Evolutionary conservation across 2,797 vertebrate genomes (phyloP).

Genomic region (Spatula versicolor): DNA sequence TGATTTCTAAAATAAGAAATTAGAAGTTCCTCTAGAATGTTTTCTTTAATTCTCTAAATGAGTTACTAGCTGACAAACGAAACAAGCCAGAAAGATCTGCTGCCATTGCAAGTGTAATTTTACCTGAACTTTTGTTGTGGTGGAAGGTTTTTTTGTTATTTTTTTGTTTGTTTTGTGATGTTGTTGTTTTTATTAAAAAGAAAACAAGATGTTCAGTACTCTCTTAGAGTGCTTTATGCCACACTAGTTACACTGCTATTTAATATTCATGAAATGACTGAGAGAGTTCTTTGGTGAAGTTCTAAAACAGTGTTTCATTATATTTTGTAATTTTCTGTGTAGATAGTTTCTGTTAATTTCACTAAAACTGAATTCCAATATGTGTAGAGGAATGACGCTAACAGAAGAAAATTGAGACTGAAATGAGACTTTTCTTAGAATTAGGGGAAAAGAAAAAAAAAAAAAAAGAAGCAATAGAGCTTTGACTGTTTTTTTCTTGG

Average conservation of each 20-base stretch:
- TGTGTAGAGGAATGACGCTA: neutral
- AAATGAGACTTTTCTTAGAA: neutral
- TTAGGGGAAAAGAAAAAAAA: neutral
- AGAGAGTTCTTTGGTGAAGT: neutral
- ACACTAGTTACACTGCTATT: neutral
- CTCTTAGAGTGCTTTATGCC: neutral
- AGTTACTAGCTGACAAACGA: neutral
- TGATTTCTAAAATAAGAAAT: neutral
- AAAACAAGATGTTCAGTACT: neutral
- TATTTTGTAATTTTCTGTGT: slow-evolving; percentile 1
- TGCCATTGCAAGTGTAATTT: neutral
- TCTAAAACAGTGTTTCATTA: neutral
- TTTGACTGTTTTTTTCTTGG: neutral
- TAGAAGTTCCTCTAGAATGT: neutral
- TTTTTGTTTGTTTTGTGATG: too few relatives aligned
- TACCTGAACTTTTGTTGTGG: neutral
- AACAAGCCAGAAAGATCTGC: neutral
- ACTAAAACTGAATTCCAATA: slow-evolving; percentile 12
- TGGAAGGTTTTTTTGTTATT: neutral
- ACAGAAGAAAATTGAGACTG: neutral
- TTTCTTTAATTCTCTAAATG: neutral
- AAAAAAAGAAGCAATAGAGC: neutral
- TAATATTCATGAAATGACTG: slow-evolving; percentile 20
- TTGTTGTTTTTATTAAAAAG: neutral
- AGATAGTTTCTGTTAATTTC: slow-evolving; percentile 7